Evolutionary conservation across 2,888 invertebrate genomes (phyloP).

Genomic region (Arctia plantaginis): DNA sequence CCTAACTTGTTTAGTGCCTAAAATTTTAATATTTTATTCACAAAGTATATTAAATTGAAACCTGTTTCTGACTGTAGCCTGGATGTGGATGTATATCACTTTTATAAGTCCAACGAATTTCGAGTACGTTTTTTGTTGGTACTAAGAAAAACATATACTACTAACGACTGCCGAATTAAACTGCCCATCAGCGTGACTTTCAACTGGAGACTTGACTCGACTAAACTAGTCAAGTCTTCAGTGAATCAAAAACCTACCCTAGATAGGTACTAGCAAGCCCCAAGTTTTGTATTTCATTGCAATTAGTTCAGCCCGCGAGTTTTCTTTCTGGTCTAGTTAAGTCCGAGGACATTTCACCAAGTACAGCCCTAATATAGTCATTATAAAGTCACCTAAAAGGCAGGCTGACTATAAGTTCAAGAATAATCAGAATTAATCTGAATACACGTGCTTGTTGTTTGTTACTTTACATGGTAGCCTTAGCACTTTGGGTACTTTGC

Average conservation of each 20-base stretch:
- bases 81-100: background rate
- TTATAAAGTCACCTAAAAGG: background rate
- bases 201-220: no score
- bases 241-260: no score
- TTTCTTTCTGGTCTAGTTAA: background rate
- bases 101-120: background rate
- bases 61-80: background rate
- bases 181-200: no score
- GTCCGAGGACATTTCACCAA: background rate
- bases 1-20: slow-evolving; percentile 95
- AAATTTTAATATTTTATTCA: slow-evolving; percentile 42
- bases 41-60: background rate
- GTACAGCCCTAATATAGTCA: background rate
- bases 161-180: background rate
- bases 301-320: background rate
- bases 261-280: no score
- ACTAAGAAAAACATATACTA: background rate
- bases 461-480: background rate
- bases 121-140: background rate
- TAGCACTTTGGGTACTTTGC: background rate
- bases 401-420: no score
- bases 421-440: no score
- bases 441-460: background rate
- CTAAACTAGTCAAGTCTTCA: no score
- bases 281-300: background rate